These are phyloP conservation scores for Heptranchias perlo DNA, from an alignment of 2,113 vertebrate genomes.

Conservation along the genomic window DNA sequence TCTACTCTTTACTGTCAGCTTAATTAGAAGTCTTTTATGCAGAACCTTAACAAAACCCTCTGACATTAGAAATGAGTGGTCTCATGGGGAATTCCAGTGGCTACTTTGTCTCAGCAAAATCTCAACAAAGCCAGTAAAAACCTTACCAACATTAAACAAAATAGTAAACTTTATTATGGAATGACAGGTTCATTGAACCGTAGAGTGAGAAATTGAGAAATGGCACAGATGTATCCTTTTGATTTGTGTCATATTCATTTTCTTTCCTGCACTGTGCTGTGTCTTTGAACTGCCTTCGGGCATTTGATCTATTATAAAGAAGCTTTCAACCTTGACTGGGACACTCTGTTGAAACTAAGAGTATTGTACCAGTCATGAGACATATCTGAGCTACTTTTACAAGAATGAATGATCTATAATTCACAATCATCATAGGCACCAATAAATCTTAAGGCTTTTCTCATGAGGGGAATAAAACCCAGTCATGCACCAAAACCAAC, in stretches of 20 bases:
- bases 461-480: background rate
- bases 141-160: background rate
- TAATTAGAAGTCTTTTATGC: background rate
- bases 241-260: background rate
- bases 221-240: background rate
- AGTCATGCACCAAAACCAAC: background rate
- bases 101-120: background rate
- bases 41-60: background rate
- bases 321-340: slow-evolving; percentile 4
- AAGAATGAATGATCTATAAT: background rate
- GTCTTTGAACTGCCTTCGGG: background rate
- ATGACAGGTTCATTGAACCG: background rate
- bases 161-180: background rate
- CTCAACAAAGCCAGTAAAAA: background rate
- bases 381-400: background rate
- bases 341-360: background rate
- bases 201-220: background rate
- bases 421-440: background rate
- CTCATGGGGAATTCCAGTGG: background rate
- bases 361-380: background rate
- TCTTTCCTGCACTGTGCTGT: too few relatives aligned
- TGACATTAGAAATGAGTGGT: background rate
- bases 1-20: background rate
- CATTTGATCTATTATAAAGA: slow-evolving; percentile 3
- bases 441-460: background rate